A percentile compares a stretch with the other conserved stretches of the same genome.
Conservation (phyloP, 2,113 vertebrate species). For the Ciconia maguari region DNA sequence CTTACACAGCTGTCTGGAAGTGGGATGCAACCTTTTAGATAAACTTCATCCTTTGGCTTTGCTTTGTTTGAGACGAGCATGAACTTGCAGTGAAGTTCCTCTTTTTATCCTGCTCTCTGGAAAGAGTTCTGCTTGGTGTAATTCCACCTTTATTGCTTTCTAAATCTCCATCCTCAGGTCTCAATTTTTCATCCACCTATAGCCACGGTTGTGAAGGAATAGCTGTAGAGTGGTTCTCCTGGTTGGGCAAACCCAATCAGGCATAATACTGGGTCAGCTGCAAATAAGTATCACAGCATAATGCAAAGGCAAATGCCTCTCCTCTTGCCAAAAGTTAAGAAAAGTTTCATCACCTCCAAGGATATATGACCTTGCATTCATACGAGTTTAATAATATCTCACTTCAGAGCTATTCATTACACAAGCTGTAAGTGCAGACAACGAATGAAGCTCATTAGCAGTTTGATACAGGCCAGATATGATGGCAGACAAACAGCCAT, state of each 20-base stretch:
- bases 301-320: background rate
- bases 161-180: background rate
- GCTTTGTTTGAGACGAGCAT: background rate
- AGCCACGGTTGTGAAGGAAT: background rate
- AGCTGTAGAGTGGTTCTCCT: background rate
- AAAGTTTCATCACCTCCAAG: background rate
- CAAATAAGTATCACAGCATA: background rate
- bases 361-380: background rate
- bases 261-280: background rate
- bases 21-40: background rate
- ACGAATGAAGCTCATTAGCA: constrained; percentile 1
- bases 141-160: background rate
- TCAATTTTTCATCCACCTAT: background rate
- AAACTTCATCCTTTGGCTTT: background rate
- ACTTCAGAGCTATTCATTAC: background rate
- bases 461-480: background rate
- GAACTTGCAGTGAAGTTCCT: background rate
- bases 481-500: background rate
- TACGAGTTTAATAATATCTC: background rate
- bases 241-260: background rate
- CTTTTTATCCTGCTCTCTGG: background rate
- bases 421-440: background rate
- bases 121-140: background rate
- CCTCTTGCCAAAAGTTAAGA: background rate
- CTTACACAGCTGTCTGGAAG: background rate